Evolutionary conservation across 2,888 invertebrate species (phyloP).

Genomic region (Tyria jacobaeae): DNA sequence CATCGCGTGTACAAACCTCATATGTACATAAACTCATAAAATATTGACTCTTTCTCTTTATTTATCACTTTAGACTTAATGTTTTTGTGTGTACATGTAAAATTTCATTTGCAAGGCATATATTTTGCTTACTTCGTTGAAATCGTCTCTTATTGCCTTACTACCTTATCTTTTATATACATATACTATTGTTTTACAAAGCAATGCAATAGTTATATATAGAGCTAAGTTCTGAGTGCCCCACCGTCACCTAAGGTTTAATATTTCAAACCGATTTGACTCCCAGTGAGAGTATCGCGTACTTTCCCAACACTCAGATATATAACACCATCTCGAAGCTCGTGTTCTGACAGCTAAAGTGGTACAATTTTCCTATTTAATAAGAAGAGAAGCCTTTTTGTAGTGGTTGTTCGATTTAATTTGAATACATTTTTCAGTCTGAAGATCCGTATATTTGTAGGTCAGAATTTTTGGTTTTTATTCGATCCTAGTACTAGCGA

Average conservation of each 20-base stretch:
- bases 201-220: not conserved
- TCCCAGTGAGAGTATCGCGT: slow-evolving; percentile 48
- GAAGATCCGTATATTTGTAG: not conserved
- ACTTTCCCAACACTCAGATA: slow-evolving; percentile 35
- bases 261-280: slow-evolving; percentile 48
- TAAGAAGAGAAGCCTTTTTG: not conserved
- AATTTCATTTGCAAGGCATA: too few species aligned
- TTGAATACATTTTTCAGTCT: not conserved
- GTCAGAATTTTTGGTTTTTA: not conserved
- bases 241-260: slow-evolving; percentile 45
- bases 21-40: too few species aligned
- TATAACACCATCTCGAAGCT: slow-evolving; percentile 36
- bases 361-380: slow-evolving; percentile 19
- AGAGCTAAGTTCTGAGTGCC: slow-evolving; percentile 4
- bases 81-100: too few species aligned
- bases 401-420: slow-evolving; percentile 3
- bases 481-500: too few species aligned
- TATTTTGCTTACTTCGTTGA: too few species aligned
- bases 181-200: not conserved
- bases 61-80: too few species aligned
- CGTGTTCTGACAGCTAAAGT: slow-evolving; percentile 38
- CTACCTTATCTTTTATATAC: too few species aligned
- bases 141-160: too few species aligned
- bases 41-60: too few species aligned
- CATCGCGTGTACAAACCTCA: too few species aligned